Evolutionary conservation across 1,140 invertebrate genomes (phyloP), one percentile per base, ranked within the genome.

Genomic region (Orius insidiosus): DNA sequence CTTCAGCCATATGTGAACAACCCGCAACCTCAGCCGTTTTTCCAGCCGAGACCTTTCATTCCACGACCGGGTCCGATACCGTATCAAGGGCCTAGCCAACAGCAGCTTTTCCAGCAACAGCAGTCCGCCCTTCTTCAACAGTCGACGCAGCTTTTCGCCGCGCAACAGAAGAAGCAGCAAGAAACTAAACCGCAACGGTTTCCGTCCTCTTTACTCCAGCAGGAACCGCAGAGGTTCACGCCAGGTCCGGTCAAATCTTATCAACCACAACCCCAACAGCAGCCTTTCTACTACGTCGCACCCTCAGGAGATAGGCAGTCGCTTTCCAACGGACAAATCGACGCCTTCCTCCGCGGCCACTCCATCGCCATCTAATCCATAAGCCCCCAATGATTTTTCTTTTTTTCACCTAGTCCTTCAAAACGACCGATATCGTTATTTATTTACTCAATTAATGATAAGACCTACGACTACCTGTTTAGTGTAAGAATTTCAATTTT

Each of bases 271-370:
- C 18, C 42, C 3, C 47, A 31, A n/a, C 36, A 36, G 13, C 47
- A 54, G 30, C 54, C 67, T 4, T 79, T 72, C 58, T 81, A 80
- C 57, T 81, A 76, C 59, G 68, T 80, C 32, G 69, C 71, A 13
- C 53, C 40, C 24, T 31, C 37, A 35, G 46, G 34, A 32, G 47
- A 41, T 39, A 52, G 41, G 15, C 14, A 19, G 7, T 53, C 46
- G 24, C 40, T 57, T 30, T 54, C 56, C 6, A 39, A 49, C 24
- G 76, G 78, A 11, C 80, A 83, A 57, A 83, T 85, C 56, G 80
- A 84, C 58, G 77, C 80, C 32, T 85, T 84, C 63, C 69, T 85
- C 35, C 69, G 79, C 59, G 76, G 75, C 33, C 75, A 78, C 56
- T 74, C 74, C 56, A 70, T 76, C 54, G 67, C 70, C 52, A 74